Conservation (phyloP, 2,888 invertebrate genomes). For the Blera fallax region DNA sequence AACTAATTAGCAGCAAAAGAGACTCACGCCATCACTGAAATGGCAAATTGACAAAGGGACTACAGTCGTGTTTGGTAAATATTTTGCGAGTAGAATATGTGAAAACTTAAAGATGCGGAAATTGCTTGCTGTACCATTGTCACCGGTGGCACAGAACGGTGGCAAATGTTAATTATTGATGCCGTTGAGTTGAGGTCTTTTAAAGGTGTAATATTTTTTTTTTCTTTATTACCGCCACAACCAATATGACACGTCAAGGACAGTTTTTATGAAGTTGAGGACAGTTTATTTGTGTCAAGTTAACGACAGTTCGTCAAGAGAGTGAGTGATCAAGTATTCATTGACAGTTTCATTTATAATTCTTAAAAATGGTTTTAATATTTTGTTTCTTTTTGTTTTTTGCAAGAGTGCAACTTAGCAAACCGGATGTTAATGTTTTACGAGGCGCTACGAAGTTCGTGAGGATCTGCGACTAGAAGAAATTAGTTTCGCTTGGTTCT, state of each 20-base stretch:
- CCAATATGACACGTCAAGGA: conserved; percentile 16
- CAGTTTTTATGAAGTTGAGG: neutral
- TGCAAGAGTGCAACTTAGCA: neutral
- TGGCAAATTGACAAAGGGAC: conserved; percentile 43
- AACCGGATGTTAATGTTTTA: conserved; percentile 23
- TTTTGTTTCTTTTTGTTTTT: no score
- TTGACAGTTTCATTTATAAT: neutral
- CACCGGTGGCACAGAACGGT: conserved; percentile 30
- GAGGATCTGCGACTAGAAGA: neutral
- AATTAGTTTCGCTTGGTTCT: conserved; percentile 16
- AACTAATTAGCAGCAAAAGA: conserved; percentile 59
- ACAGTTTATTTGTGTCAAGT: neutral
- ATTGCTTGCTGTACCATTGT: conserved; percentile 21
- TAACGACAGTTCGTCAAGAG: conserved; percentile 5
- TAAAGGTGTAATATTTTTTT: conserved; percentile 2
- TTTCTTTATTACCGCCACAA: neutral
- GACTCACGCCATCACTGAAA: conserved; percentile 7
- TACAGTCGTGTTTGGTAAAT: conserved; percentile 41
- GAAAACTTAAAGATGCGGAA: conserved; percentile 42
- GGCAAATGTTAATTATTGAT: conserved; percentile 38
- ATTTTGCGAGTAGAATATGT: conserved; percentile 12
- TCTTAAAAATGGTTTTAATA: neutral
- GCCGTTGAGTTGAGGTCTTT: conserved; percentile 7
- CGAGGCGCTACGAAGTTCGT: conserved; percentile 17
- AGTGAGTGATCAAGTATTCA: conserved; percentile 5